phyloP scores from a whole-genome alignment of 2,113 vertebrate species.

The Thalassoma bifasciatum region DNA sequence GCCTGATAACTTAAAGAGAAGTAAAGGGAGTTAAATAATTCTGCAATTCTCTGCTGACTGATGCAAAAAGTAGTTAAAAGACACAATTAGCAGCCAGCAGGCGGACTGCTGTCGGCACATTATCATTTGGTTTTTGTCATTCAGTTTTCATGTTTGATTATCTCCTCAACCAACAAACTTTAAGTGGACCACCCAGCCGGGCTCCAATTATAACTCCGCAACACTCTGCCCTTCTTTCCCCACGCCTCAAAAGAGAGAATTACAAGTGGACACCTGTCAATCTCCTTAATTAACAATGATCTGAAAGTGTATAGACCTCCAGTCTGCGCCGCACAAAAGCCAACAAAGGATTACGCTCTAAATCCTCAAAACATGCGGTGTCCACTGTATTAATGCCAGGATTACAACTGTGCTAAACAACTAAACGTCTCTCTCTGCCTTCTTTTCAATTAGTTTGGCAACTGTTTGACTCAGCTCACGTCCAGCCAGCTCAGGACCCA shows the following conservation, averaged over 20 bases:
- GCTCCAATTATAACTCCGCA: conserved; percentile 76
- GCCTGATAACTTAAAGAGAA: not conserved
- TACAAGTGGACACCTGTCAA: conserved; percentile 84
- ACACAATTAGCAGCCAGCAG: conserved; percentile 49
- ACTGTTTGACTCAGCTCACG: conserved; percentile 60
- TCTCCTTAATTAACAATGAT: conserved; percentile 80
- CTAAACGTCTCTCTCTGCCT: conserved; percentile 66
- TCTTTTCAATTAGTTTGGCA: conserved; percentile 63
- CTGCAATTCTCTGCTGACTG: not conserved
- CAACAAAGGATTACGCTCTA: conserved; percentile 76
- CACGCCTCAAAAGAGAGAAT: conserved; percentile 73
- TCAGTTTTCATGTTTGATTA: conserved; percentile 72
- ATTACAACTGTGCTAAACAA: conserved; percentile 73
- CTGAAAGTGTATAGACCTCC: conserved; percentile 76
- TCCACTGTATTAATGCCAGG: conserved; percentile 71
- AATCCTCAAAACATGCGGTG: conserved; percentile 68
- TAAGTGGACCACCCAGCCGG: conserved; percentile 84
- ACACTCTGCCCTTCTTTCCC: conserved; percentile 44
- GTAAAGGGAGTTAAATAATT: conserved; percentile 2
- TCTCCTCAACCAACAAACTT: conserved; percentile 69
- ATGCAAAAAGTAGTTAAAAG: conserved; percentile 24
- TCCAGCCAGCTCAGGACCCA: not conserved
- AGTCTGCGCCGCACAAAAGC: conserved; percentile 66
- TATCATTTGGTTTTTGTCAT: conserved; percentile 46
- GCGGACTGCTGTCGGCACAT: conserved; percentile 47